phyloP scores from a whole-genome alignment of 2,797 vertebrate genomes.

The Micromesistius poutassou region DNA sequence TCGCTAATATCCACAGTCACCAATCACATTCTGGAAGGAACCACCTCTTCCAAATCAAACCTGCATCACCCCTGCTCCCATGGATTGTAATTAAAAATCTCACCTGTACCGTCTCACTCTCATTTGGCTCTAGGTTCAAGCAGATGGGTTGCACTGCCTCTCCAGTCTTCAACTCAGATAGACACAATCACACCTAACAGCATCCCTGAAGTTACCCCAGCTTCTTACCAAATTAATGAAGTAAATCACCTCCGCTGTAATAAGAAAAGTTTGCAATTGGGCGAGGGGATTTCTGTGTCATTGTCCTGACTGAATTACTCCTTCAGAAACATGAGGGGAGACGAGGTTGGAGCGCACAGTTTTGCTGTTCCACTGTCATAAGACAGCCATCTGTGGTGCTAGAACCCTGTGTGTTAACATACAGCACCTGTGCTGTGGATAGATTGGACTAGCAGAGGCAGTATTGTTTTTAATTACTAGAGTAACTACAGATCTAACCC shows the following conservation, averaged over 20 bases:
- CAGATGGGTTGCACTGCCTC: background rate
- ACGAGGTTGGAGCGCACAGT: background rate
- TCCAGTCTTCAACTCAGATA: background rate
- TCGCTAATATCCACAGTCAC: no score
- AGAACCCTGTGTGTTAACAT: background rate
- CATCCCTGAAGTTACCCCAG: background rate
- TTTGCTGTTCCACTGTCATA: background rate
- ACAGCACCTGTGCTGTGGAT: background rate
- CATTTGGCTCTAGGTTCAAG: background rate
- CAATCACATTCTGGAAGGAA: no score
- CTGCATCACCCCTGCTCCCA: background rate
- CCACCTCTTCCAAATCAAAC: background rate
- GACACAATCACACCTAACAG: background rate
- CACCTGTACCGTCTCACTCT: background rate
- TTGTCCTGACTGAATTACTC: background rate
- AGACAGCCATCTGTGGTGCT: background rate
- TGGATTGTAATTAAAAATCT: background rate
- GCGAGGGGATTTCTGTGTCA: background rate
- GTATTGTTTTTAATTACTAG: background rate
- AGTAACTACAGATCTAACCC: background rate
- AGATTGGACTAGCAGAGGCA: background rate
- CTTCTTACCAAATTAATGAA: background rate
- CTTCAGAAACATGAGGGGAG: background rate
- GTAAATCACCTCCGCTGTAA: background rate
- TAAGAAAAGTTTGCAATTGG: background rate